These are phyloP conservation scores for Melipona beecheii DNA, from an alignment of 2,888 invertebrate species.

Conservation along the genomic window DNA sequence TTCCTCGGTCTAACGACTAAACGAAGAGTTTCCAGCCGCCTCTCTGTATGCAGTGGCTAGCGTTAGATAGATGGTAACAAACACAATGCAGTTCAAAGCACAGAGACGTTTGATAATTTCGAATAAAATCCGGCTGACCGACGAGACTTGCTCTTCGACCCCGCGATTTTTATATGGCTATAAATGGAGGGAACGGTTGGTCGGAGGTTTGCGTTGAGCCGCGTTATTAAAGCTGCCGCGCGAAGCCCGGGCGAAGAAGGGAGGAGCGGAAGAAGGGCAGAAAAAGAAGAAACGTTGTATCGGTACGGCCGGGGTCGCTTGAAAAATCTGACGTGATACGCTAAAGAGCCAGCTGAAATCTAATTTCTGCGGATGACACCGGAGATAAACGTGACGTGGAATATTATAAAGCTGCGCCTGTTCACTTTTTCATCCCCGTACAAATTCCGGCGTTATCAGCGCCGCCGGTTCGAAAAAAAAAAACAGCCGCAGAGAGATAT, in stretches of 20 bases:
- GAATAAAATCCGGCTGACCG: not conserved
- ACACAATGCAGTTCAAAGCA: not conserved
- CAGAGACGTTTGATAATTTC: not conserved
- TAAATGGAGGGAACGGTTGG: no score
- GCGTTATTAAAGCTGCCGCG: not conserved
- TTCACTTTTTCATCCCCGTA: slow-evolving; percentile 45
- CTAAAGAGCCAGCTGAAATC: slow-evolving; percentile 45
- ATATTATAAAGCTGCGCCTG: slow-evolving; percentile 38
- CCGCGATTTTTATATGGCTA: no score
- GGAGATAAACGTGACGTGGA: slow-evolving; percentile 52
- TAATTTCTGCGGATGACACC: slow-evolving; percentile 66
- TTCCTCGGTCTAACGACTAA: not conserved
- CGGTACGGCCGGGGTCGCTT: slow-evolving; percentile 7
- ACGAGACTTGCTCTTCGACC: not conserved
- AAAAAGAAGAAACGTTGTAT: slow-evolving; percentile 31
- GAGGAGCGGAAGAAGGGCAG: not conserved
- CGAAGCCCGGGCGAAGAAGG: not conserved
- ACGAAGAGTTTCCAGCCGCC: not conserved
- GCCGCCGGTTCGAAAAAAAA: slow-evolving; percentile 29
- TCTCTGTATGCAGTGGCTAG: no score
- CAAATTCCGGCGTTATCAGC: slow-evolving; percentile 44
- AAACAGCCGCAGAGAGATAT: slow-evolving; percentile 1
- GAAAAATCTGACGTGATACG: slow-evolving; percentile 40
- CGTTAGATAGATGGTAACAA: no score
- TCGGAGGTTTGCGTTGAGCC: not conserved